These are phyloP conservation scores for Cryptus armator DNA, from an alignment of 2,888 invertebrate species.

Conservation along the genomic window DNA sequence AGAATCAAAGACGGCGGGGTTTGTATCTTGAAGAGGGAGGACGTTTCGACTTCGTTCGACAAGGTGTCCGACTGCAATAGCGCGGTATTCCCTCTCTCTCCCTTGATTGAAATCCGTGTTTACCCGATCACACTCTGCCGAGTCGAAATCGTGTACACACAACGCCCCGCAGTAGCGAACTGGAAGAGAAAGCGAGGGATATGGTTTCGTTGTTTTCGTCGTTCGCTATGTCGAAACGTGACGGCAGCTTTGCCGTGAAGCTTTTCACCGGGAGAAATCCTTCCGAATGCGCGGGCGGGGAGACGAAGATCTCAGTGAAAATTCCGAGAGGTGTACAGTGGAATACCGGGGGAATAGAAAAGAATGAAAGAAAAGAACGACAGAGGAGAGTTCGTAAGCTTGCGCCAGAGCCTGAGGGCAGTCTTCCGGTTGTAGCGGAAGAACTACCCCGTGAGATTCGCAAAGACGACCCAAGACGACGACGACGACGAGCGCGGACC, in stretches of 20 bases:
- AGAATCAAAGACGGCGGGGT: conserved; percentile 30
- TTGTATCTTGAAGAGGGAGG: conserved; percentile 46
- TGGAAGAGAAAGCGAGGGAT: conserved; percentile 3
- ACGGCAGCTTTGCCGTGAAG: conserved; percentile 61
- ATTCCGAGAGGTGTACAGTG: conserved; percentile 53
- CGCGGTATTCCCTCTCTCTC: conserved; percentile 43
- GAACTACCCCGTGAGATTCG: conserved; percentile 17
- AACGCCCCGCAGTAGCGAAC: conserved; percentile 26
- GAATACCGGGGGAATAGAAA: conserved; percentile 28
- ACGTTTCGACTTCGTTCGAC: neutral
- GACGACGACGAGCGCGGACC: neutral
- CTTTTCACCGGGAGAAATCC: conserved; percentile 56
- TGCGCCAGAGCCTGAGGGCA: conserved; percentile 33
- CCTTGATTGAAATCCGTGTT: conserved; percentile 67
- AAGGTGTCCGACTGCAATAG: neutral
- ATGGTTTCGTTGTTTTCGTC: conserved; percentile 58
- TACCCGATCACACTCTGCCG: conserved; percentile 61
- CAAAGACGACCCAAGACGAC: conserved; percentile 34
- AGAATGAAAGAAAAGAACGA: conserved; percentile 34
- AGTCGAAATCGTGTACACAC: conserved; percentile 62
- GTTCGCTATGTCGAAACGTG: conserved; percentile 61
- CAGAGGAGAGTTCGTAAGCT: conserved; percentile 39
- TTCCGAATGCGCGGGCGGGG: too few relatives aligned
- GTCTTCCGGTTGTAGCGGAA: conserved; percentile 35
- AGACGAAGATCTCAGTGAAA: conserved; percentile 40